These are phyloP conservation scores for Tipula confusa DNA, from an alignment of 2,888 invertebrate species.

Conservation along the genomic window DNA sequence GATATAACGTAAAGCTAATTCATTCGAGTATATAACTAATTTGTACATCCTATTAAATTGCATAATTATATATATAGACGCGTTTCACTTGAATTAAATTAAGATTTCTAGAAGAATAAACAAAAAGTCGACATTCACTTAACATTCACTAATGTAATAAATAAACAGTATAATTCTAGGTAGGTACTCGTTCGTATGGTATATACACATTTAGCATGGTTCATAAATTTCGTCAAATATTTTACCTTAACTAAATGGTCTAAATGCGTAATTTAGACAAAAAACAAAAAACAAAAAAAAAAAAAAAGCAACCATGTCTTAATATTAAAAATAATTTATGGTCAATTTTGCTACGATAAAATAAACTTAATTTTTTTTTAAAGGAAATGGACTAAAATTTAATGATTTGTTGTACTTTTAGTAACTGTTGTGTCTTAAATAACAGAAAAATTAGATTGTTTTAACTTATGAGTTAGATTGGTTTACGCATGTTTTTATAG, in stretches of 20 bases:
- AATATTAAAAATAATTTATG: neutral
- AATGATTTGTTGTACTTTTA: neutral
- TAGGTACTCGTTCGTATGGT: too few relatives aligned
- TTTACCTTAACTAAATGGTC: neutral
- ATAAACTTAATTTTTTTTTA: neutral
- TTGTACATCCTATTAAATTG: neutral
- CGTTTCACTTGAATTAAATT: neutral
- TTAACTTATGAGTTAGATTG: too few relatives aligned
- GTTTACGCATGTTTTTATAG: too few relatives aligned
- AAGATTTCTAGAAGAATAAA: neutral
- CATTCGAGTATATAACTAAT: neutral
- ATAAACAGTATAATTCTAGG: neutral
- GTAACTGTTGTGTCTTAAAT: neutral
- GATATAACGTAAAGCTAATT: neutral
- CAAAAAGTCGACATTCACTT: neutral
- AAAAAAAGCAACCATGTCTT: too few relatives aligned
- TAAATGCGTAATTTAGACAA: neutral
- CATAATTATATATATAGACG: neutral
- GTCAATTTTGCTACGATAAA: neutral
- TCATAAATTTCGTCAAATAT: neutral
- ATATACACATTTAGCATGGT: neutral
- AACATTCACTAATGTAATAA: neutral
- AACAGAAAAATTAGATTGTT: neutral
- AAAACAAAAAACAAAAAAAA: neutral
- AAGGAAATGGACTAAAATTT: neutral